These are phyloP conservation scores for Gobio gobio DNA, from an alignment of 2,113 vertebrate species.

Conservation along the genomic window DNA sequence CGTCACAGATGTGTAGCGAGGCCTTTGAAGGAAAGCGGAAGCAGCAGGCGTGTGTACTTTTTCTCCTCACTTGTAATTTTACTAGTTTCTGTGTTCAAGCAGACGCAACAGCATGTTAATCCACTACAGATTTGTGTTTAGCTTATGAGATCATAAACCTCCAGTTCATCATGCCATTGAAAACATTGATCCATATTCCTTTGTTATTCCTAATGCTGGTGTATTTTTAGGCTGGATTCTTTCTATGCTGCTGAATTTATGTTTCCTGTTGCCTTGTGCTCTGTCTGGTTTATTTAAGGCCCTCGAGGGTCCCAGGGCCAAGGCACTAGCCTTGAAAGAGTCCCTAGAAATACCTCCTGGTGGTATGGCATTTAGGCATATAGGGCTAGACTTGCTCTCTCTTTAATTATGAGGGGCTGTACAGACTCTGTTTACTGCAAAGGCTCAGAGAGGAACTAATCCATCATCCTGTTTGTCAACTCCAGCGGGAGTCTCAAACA, in stretches of 20 bases:
- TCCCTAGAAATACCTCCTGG: slow-evolving; percentile 32
- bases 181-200: slow-evolving; percentile 56
- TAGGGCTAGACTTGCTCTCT: slow-evolving; percentile 28
- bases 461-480: slow-evolving; percentile 51
- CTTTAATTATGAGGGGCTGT: slow-evolving; percentile 42
- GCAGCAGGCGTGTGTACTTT: not conserved
- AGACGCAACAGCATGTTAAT: not conserved
- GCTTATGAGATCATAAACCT: slow-evolving; percentile 30
- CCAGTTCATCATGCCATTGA: slow-evolving; percentile 62
- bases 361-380: slow-evolving; percentile 15
- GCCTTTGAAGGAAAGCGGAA: not conserved
- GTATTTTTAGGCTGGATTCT: slow-evolving; percentile 62
- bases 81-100: not conserved
- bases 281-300: slow-evolving; percentile 46
- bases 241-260: slow-evolving; percentile 49
- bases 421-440: slow-evolving; percentile 42
- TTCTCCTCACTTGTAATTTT: not conserved
- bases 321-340: slow-evolving; percentile 4
- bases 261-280: slow-evolving; percentile 45
- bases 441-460: slow-evolving; percentile 42
- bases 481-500: slow-evolving; percentile 49
- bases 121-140: not conserved
- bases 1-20: not conserved
- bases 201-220: slow-evolving; percentile 42
- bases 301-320: not conserved